Base-by-base conservation (phyloP, 2,113 vertebrate species). In the Oryzias melastigma region DNA sequence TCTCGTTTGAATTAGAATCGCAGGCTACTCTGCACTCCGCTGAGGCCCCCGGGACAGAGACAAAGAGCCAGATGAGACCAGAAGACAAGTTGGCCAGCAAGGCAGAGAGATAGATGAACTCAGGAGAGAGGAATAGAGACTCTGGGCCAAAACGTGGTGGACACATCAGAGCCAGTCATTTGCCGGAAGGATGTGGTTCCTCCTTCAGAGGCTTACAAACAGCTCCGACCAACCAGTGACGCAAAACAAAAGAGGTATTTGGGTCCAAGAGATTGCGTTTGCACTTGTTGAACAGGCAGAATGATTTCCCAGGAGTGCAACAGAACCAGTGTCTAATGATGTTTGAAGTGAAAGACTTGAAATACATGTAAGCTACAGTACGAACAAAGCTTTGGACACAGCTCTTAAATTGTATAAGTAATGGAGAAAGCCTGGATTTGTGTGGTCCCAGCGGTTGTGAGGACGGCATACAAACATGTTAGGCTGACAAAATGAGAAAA, bases 1-100 rank as follows among this genome's bases (percentile, higher is more conserved):
- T 82, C 83, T 85, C 68, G 50, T 85, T 80, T 81, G 78, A 85
- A 73, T 81, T 84, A 84, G 85, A 81, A 76, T 83, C 64, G 56
- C 58, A 73, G 78, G 77, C 75, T 73, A 66, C 74, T 82, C 71
- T 70, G 76, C 64, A 78, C 73, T 69, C 80, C 46, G 63, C 58
- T 1, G 58, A 82, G 77, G 77, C 82, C 81, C 77, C 49, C 5
- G 74, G 75, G 82, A 85, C 71, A 71, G 81, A 79, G 76, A 86
- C 85, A 82, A 73, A 86, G 75, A 83, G 75, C 62, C 41, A 65
- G 78, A 77, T 19, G 52, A 69, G 70, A 73, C 62, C 64, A 71
- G 77, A 62, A 80, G 82, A 84, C 75, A 69, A 66, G 56, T 62
- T 66, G 57, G 70, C 77, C 75, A 74, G 64, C 65, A 68, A 74